phyloP scores from a whole-genome alignment of 2,888 invertebrate genomes.

The Oxycera nigricornis region DNA sequence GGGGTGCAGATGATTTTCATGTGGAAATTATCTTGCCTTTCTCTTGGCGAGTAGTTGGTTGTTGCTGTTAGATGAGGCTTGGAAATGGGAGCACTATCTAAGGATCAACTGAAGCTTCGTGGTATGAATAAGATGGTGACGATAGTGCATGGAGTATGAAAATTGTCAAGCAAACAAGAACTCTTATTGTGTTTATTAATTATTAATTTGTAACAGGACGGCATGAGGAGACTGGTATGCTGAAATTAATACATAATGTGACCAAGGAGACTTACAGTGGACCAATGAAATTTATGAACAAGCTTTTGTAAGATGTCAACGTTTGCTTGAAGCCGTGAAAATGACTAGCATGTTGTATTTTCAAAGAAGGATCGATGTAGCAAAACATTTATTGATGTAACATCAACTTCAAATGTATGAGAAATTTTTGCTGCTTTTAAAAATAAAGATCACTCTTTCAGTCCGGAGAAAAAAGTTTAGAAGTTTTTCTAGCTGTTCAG shows the following conservation, averaged over 20 bases:
- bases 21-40: background rate
- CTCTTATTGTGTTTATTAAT: conserved; percentile 44
- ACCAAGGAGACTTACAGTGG: background rate
- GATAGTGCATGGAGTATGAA: background rate
- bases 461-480: too few species aligned
- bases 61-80: background rate
- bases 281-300: background rate
- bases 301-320: too few species aligned
- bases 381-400: too few species aligned
- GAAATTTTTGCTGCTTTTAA: too few species aligned
- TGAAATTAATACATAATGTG: background rate
- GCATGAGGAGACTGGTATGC: background rate
- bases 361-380: too few species aligned
- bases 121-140: background rate
- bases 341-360: too few species aligned
- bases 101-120: too few species aligned
- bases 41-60: conserved; percentile 6
- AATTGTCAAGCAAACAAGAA: conserved; percentile 39
- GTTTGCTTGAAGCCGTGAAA: too few species aligned
- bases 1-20: conserved; percentile 4
- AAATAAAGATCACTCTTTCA: too few species aligned
- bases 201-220: conserved; percentile 49
- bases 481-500: too few species aligned
- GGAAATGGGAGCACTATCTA: background rate
- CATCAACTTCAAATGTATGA: too few species aligned